Evolutionary conservation across 1,140 invertebrate species (phyloP), one percentile per base, ranked within the genome.

Genomic region (Pseudobourletiella spinata): DNA sequence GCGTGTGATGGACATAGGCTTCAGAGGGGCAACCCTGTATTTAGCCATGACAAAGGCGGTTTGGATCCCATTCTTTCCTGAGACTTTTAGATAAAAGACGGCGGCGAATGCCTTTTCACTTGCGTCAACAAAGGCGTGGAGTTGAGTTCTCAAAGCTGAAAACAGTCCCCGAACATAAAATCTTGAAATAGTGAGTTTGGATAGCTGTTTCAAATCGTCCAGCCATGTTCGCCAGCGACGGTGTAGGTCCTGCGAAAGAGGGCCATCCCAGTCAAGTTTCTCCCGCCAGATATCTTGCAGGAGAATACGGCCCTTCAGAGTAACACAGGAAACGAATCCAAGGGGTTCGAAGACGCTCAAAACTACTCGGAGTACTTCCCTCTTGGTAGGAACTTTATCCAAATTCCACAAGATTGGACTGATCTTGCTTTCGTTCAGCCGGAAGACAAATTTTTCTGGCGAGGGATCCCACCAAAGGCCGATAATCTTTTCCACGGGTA

Each of bases 1-100:
- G 28, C 74, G 63, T 0, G 76, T 75, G n/a, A 78, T 66, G 14
- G 44, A 48, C 20, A 51, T 48, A n/a, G 43, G 22, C 20, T 64
- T 61, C 0, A 61, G 28, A 1, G 61, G 65, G 11, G 67, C 30
- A 2, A 69, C 42, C 54, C 63, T 61, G 8, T 51, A 57, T 58
- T 67, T 67, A n/a, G 64, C 55, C 43, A 58, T 48, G 8, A 66
- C 57, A 20, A 64, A 50, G 11, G 30, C 26, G 8, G 26, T 48
- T n/a, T 54, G 3, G 15, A 59, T 18, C 14, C 24, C 30, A 32
- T n/a, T 25, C 2, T 18, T 22, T 16, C 0, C 3, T 2, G 46
- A 18, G 2, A 32, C 24, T 24, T 59, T 25, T 2, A 65, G 1
- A 35, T 68, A 68, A 15, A 43, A 32, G 11, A 59, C 64, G 3